phyloP scores from a whole-genome alignment of 2,888 invertebrate species.

The Eremobia ochroleuca region DNA sequence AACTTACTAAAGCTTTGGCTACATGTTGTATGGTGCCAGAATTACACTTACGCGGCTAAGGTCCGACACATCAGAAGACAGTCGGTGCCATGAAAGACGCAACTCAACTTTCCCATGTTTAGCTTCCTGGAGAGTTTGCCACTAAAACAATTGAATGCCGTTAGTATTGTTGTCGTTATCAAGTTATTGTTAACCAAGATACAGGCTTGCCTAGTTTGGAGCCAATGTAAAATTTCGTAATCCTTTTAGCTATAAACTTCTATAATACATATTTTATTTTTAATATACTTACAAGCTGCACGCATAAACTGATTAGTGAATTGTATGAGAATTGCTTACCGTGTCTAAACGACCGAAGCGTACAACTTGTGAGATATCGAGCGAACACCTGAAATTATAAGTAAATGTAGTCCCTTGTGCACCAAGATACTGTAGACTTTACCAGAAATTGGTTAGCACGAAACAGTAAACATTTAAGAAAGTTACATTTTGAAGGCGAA shows the following conservation, averaged over 20 bases:
- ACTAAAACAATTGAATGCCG: conserved; percentile 90
- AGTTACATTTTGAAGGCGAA: conserved; percentile 8
- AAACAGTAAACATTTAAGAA: conserved; percentile 18
- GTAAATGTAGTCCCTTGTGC: conserved; percentile 15
- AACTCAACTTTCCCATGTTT: conserved; percentile 98
- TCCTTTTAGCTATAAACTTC: not conserved
- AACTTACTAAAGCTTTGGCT: not conserved
- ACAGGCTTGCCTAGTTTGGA: not conserved
- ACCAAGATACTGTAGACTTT: not conserved
- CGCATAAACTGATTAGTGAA: not conserved
- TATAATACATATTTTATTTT: not conserved
- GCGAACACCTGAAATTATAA: conserved; percentile 81
- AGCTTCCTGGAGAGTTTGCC: conserved; percentile 98
- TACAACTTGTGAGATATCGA: conserved; percentile 88
- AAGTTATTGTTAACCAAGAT: not conserved
- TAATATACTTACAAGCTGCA: not conserved
- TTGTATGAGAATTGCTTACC: conserved; percentile 67
- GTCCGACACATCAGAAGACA: conserved; percentile 93
- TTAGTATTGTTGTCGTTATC: not conserved
- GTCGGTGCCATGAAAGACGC: conserved; percentile 96
- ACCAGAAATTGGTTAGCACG: conserved; percentile 46
- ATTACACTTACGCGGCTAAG: conserved; percentile 93
- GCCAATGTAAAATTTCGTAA: not conserved
- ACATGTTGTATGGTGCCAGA: not conserved
- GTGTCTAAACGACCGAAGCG: conserved; percentile 86